Base-by-base conservation (phyloP, 2,797 vertebrate species). In the Orestias chungarensis region DNA sequence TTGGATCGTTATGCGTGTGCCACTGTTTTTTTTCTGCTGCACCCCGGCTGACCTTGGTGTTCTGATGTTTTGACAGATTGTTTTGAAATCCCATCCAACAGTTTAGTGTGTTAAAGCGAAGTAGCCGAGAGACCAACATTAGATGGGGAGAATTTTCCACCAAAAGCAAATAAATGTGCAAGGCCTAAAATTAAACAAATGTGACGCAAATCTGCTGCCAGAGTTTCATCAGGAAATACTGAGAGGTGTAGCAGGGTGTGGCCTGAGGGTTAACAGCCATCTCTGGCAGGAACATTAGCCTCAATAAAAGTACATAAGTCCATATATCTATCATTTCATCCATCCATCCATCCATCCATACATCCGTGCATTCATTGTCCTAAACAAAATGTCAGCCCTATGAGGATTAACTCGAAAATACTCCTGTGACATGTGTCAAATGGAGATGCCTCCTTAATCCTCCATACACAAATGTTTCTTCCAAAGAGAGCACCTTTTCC, bases 61-160 rank as follows among this genome's bases (percentile, higher is more conserved):
- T 90, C 77, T 87, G 87, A 90, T 94, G 94, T 95, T 94, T 93
- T 91, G 92, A 94, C 93, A 94, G 93, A 93, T 92, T 94, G 92
- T 90, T 93, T 93, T 87, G 87, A 93, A 94, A 92, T 89, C 92
- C 84, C 85, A 88, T 93, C 88, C 88, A 87, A 78, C 88, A 86
- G 86, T 91, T 83, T 83, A 76, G 52, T 38, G 71, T 84, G 89
- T 85, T 65, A 70, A 86, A 82, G 83, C 76, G 76, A 83, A 80
- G 83, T 83, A 52, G 75, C 84, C 73, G 66, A 76, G 86, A 73
- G 81, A 91, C 86, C 27, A 82, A 87, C 85, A 84, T 61, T 43
- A 82, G 80, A 85, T 23, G 72, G 82, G 70, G 62, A 4, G 52
- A 80, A 73, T 12, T 70, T 78, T 83, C 71, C 64, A 74, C 64